phyloP scores from a whole-genome alignment of 2,888 invertebrate genomes.

The Sylvicola cinctus region DNA sequence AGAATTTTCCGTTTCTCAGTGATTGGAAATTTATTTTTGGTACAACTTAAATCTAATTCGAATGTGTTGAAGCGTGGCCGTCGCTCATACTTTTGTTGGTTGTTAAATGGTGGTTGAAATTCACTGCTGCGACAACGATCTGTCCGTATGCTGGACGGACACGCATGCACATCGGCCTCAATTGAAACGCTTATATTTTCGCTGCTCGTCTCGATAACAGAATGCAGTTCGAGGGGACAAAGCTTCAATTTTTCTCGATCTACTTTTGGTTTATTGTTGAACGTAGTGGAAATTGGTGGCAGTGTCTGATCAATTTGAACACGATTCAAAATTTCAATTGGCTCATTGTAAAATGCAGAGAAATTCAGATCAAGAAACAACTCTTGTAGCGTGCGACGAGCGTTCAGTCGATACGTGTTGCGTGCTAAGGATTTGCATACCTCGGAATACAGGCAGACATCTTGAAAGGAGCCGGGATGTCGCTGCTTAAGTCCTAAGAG shows the following conservation, averaged over 20 bases:
- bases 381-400: conserved; percentile 80
- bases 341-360: conserved; percentile 34
- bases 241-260: not conserved
- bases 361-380: conserved; percentile 72
- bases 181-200: conserved; percentile 22
- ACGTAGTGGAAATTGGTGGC: not conserved
- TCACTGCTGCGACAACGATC: not conserved
- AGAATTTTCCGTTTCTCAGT: conserved; percentile 18
- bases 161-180: not conserved
- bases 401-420: conserved; percentile 61
- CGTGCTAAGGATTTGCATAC: conserved; percentile 58
- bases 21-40: conserved; percentile 37
- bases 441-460: conserved; percentile 84
- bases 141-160: not conserved
- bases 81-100: conserved; percentile 15
- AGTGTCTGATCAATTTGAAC: conserved; percentile 13
- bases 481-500: conserved; percentile 55
- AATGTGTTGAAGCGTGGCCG: conserved; percentile 24
- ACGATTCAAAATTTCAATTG: conserved; percentile 25
- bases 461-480: conserved; percentile 53
- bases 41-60: conserved; percentile 31
- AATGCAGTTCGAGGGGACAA: conserved; percentile 14
- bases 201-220: conserved; percentile 27
- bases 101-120: conserved; percentile 8
- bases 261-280: not conserved